phyloP scores from a whole-genome alignment of 2,797 vertebrate species.

The Lates japonicus region DNA sequence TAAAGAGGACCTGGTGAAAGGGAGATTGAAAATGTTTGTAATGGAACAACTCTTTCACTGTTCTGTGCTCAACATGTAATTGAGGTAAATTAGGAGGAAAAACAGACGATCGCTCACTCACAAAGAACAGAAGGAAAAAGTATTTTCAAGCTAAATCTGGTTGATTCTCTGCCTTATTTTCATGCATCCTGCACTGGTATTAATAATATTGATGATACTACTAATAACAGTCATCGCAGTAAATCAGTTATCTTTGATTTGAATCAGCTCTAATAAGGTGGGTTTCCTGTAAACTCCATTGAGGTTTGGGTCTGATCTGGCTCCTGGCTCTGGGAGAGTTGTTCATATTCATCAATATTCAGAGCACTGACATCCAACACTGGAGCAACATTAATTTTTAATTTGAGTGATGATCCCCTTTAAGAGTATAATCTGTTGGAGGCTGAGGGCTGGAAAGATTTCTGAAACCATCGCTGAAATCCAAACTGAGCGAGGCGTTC shows the following conservation, averaged over 20 bases:
- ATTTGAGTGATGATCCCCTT: slow-evolving; percentile 52
- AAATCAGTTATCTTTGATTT: not conserved
- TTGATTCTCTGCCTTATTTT: not conserved
- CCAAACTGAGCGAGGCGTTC: slow-evolving; percentile 21
- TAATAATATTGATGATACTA: not conserved
- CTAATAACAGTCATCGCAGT: not conserved
- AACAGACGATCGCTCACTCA: not conserved
- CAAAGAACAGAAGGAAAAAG: not conserved
- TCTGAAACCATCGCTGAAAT: slow-evolving; percentile 38
- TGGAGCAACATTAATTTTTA: slow-evolving; percentile 58
- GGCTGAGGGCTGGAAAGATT: slow-evolving; percentile 37
- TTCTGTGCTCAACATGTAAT: not conserved
- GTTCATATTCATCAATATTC: slow-evolving; percentile 51
- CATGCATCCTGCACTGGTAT: not conserved
- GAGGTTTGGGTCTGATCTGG: slow-evolving; percentile 17
- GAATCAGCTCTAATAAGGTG: not conserved
- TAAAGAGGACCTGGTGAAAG: too few relatives aligned
- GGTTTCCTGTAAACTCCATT: not conserved
- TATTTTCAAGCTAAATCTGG: not conserved
- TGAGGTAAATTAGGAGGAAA: not conserved
- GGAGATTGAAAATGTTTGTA: too few relatives aligned
- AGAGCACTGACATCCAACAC: slow-evolving; percentile 38
- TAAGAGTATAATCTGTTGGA: slow-evolving; percentile 28
- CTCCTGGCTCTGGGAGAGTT: not conserved
- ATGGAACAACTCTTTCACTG: too few relatives aligned